Evolutionary conservation across 2,888 invertebrate genomes (phyloP).

Genomic region (Endotricha flammealis): DNA sequence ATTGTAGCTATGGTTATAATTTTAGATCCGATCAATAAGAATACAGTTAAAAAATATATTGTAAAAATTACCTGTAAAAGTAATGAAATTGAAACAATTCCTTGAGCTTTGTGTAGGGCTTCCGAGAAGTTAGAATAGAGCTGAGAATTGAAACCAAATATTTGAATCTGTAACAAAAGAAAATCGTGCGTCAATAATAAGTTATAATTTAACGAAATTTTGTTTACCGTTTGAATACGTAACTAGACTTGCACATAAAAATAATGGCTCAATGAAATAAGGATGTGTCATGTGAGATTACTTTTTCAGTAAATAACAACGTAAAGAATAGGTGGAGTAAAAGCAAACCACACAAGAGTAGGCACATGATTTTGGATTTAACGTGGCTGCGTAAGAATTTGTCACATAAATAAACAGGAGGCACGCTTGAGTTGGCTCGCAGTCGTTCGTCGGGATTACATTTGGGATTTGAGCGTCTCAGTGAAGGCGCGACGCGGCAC

Average conservation of each 20-base stretch:
- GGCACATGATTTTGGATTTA: conserved; percentile 60
- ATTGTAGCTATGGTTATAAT: too few relatives aligned
- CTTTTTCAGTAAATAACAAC: not conserved
- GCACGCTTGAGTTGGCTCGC: conserved; percentile 61
- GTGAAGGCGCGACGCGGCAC: conserved; percentile 26
- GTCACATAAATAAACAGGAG: conserved; percentile 75
- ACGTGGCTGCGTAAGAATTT: conserved; percentile 66
- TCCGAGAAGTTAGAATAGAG: conserved; percentile 97
- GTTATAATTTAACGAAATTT: too few relatives aligned
- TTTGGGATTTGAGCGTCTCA: conserved; percentile 62
- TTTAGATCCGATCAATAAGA: too few relatives aligned
- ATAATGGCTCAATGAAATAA: too few relatives aligned
- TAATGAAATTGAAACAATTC: conserved; percentile 95
- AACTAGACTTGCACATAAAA: too few relatives aligned
- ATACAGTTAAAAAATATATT: too few relatives aligned
- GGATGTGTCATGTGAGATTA: too few relatives aligned
- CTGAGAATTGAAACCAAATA: conserved; percentile 98
- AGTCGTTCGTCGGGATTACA: conserved; percentile 69
- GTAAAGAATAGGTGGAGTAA: conserved; percentile 25
- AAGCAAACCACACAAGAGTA: conserved; percentile 39
- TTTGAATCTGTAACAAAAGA: conserved; percentile 91
- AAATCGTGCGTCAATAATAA: conserved; percentile 10
- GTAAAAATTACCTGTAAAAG: conserved; percentile 97
- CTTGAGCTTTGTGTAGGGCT: conserved; percentile 95
- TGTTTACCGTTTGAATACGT: too few relatives aligned